phyloP scores from a whole-genome alignment of 2,113 vertebrate species.

The Labeo rohita region DNA sequence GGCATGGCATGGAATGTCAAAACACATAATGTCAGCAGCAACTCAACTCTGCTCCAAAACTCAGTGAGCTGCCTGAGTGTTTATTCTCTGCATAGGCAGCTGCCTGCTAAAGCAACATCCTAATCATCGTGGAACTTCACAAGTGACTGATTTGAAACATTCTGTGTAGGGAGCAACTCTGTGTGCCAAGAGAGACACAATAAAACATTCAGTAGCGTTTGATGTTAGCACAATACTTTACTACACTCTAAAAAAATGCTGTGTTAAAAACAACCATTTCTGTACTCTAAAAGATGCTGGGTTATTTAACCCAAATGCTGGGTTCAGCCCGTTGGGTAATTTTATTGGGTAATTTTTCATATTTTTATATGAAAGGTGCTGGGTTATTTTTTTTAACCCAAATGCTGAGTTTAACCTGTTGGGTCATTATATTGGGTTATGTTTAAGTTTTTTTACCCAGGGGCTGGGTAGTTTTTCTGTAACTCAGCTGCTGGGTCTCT shows the following conservation, averaged over 20 bases:
- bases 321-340: too few species aligned
- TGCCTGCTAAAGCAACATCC: background rate
- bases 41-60: background rate
- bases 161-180: background rate
- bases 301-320: too few species aligned
- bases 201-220: background rate
- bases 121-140: background rate
- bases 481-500: too few species aligned
- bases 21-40: constrained; percentile 23
- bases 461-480: too few species aligned
- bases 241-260: background rate
- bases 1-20: constrained; percentile 9
- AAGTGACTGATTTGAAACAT: background rate
- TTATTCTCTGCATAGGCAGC: background rate
- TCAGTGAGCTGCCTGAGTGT: background rate
- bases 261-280: too few species aligned
- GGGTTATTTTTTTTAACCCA: too few species aligned
- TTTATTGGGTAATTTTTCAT: too few species aligned
- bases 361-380: too few species aligned
- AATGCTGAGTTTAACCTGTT: too few species aligned
- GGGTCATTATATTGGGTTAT: too few species aligned
- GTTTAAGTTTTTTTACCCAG: too few species aligned
- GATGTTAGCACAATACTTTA: background rate
- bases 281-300: too few species aligned
- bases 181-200: constrained; percentile 4